These are phyloP conservation scores for Aptenodytes forsteri DNA, from an alignment of 2,113 vertebrate genomes.

Conservation along the genomic window DNA sequence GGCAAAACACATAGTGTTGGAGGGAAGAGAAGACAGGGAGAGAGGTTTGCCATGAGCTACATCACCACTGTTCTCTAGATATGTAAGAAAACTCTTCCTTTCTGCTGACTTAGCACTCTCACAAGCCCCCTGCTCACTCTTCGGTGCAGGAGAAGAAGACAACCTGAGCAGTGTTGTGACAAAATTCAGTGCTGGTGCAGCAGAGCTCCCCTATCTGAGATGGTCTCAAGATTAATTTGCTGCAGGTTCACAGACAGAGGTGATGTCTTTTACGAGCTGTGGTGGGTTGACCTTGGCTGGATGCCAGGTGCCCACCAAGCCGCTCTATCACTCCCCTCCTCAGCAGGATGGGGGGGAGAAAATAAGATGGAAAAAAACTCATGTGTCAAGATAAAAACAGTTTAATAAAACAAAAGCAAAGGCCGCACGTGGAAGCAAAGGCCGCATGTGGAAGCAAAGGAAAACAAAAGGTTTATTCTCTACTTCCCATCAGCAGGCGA, in stretches of 20 bases:
- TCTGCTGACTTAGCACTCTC: neutral
- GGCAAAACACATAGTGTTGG: fast-evolving
- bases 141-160: neutral
- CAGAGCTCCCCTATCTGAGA: neutral
- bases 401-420: too few species aligned
- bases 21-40: neutral
- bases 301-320: too few species aligned
- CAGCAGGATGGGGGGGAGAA: too few species aligned
- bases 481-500: too few species aligned
- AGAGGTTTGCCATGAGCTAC: neutral
- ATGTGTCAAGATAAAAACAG: too few species aligned
- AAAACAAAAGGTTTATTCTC: too few species aligned
- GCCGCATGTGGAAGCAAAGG: too few species aligned
- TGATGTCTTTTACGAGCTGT: neutral
- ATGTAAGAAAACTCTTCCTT: neutral
- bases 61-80: neutral
- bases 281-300: too few species aligned
- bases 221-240: neutral
- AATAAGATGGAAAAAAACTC: too few species aligned
- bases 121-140: neutral
- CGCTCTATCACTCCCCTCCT: too few species aligned
- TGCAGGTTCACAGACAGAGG: neutral
- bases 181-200: neutral
- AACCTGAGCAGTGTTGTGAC: neutral
- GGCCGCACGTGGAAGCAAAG: too few species aligned